Percentiles rank a stretch among this genome's conserved stretches.
Conservation (phyloP, 2,113 vertebrate species). For the Odontesthes bonariensis region DNA sequence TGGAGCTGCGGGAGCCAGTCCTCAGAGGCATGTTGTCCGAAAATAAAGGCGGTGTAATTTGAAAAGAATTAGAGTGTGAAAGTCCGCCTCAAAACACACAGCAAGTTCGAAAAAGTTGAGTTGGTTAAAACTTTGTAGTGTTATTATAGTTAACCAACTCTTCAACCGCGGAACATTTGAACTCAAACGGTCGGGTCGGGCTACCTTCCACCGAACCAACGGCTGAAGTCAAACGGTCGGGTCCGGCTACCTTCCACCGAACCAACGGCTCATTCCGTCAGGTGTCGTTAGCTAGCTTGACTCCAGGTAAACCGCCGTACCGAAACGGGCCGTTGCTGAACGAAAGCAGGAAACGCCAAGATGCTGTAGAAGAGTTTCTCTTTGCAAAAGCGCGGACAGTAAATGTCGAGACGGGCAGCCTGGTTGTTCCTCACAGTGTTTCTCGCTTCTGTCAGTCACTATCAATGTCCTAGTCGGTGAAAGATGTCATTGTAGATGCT, state of each 20-base stretch:
- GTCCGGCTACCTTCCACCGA: conserved; percentile 10
- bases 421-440: neutral
- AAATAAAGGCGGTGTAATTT: neutral
- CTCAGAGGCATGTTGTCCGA: conserved; percentile 41
- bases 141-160: neutral
- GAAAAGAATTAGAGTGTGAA: neutral
- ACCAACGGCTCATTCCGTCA: neutral
- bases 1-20: neutral
- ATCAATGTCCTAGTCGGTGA: conserved; percentile 23
- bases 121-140: neutral
- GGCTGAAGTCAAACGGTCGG: neutral
- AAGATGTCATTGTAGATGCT: conserved; percentile 64
- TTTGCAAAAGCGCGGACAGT: neutral
- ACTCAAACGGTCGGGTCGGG: neutral
- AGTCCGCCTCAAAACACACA: neutral
- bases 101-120: conserved; percentile 49
- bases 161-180: neutral
- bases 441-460: conserved; percentile 8
- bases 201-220: conserved; percentile 9
- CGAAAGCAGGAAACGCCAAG: conserved; percentile 57
- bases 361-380: conserved; percentile 3
- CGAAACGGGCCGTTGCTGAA: conserved; percentile 20
- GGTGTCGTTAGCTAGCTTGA: conserved; percentile 22
- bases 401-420: neutral
- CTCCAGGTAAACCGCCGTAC: conserved; percentile 47